These are phyloP conservation scores for Parauchenoglanis punctatus DNA, from an alignment of 2,797 vertebrate species.

Conservation along the genomic window DNA sequence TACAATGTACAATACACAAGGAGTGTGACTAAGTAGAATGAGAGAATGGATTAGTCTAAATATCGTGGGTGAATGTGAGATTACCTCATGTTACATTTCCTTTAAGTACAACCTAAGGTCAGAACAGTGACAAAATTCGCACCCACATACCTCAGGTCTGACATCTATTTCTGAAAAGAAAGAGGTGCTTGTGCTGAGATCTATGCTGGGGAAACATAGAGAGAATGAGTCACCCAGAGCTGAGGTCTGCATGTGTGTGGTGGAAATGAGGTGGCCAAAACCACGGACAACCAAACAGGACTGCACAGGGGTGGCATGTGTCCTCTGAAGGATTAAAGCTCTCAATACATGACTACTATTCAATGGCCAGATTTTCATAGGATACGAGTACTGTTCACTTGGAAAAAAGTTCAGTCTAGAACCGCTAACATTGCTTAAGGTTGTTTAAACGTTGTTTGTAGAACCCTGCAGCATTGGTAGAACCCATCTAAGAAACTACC, in stretches of 20 bases:
- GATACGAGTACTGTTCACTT: not conserved
- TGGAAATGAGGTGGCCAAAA: conserved; percentile 19
- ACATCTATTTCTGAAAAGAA: conserved; percentile 56
- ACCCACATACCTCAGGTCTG: conserved; percentile 43
- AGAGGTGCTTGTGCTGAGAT: conserved; percentile 48
- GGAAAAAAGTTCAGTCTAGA: not conserved
- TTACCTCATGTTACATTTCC: conserved; percentile 34
- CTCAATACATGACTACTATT: not conserved
- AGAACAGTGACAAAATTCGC: conserved; percentile 32
- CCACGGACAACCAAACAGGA: conserved; percentile 18
- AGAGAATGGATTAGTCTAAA: conserved; percentile 34
- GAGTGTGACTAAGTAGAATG: conserved; percentile 34
- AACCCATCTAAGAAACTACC: not conserved
- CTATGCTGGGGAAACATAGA: conserved; percentile 45
- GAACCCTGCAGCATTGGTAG: not conserved
- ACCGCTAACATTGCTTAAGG: too few relatives aligned
- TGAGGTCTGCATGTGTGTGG: conserved; percentile 41
- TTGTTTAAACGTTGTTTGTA: not conserved
- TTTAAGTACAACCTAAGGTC: not conserved
- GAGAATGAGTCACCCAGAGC: conserved; percentile 49
- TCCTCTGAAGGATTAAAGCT: not conserved
- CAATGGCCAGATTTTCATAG: not conserved
- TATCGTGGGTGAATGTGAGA: conserved; percentile 34
- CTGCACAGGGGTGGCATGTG: not conserved
- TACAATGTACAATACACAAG: not conserved